phyloP scores from a whole-genome alignment of 1,140 invertebrate genomes.

The Teleopsis dalmanni region DNA sequence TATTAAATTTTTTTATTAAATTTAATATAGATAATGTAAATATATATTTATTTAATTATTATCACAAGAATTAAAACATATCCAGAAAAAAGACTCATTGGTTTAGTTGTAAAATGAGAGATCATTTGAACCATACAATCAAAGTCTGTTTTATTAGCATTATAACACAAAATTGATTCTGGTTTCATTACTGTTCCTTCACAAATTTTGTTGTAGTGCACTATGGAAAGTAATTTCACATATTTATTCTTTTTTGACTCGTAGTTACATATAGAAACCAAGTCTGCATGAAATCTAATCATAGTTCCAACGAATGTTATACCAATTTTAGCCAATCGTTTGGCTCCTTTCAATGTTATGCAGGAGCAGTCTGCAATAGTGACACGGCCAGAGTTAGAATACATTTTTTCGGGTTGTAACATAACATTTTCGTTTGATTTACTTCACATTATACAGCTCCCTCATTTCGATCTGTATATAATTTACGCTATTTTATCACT shows the following conservation, averaged over 20 bases:
- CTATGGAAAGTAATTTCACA: conserved; percentile 23
- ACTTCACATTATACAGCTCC: not conserved
- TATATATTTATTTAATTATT: no score
- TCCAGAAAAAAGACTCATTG: no score
- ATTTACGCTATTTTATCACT: conserved; percentile 16
- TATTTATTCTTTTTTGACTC: conserved; percentile 23
- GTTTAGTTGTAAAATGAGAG: no score
- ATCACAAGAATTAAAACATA: no score
- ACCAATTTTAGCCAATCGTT: conserved; percentile 17
- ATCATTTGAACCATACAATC: conserved; percentile 35
- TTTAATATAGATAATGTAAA: no score
- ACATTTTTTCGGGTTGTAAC: no score
- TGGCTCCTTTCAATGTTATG: conserved; percentile 10
- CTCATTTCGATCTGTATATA: conserved; percentile 12
- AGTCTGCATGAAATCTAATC: conserved; percentile 7
- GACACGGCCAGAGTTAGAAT: not conserved
- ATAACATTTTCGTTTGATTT: no score
- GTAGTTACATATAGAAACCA: conserved; percentile 19
- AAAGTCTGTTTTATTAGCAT: conserved; percentile 35
- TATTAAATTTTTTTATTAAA: no score
- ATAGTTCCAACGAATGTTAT: conserved; percentile 28
- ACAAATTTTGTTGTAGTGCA: conserved; percentile 17
- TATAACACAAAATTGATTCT: conserved; percentile 36
- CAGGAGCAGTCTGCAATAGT: conserved; percentile 2
- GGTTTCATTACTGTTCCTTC: conserved; percentile 24